Base-by-base conservation (phyloP, 2,797 vertebrate species). In the Premnoplex brunnescens region DNA sequence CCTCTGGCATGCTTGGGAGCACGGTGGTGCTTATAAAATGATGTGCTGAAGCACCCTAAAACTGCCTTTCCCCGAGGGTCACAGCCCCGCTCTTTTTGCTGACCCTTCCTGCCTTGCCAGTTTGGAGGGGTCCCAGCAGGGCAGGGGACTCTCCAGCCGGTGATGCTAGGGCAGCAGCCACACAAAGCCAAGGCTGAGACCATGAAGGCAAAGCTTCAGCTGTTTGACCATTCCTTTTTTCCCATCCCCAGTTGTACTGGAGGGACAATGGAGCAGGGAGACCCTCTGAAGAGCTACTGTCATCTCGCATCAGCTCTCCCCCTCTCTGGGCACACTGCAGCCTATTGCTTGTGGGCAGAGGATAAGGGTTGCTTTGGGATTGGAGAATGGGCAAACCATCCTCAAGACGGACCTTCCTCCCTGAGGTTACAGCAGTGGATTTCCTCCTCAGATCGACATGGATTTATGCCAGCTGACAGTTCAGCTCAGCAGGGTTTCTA, bases 391-490 rank as follows among this genome's bases (percentile, higher is more conserved):
- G 27, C 63, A 89, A 85, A 21, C 26, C 37, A 49, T 26, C 41
- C 62, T 86, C 43, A 60, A 56, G 37, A 18, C 51, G 75, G 23
- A 60, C 39, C 14, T 69, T 23, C 19, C 26, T 0, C 30, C 14
- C 34, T 0, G 1, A 62, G 54, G 19, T 86, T 83, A 39, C 1
- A 68, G 58, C 49, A 72, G 62, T 60, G 77, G 66, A 88, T 88
- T 95, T 55, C 39, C 49, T 68, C 59, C 84, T 93, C 56, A 80
- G 56, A 68, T 60, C 1, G 0, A 58, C 41, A 17, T n/a, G 73
- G 73, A 84, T 91, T 94, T 91, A 72, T 76, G 66, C 69, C 74
- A 88, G 58, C 54, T 86, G 69, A 91, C 90, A 91, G 77, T 59
- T 92, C 37, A 86, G 77, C 58, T 88, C 77, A 51, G 66, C 2